These are phyloP conservation scores for Carassius auratus DNA, from an alignment of 2,113 vertebrate genomes.

Conservation along the genomic window DNA sequence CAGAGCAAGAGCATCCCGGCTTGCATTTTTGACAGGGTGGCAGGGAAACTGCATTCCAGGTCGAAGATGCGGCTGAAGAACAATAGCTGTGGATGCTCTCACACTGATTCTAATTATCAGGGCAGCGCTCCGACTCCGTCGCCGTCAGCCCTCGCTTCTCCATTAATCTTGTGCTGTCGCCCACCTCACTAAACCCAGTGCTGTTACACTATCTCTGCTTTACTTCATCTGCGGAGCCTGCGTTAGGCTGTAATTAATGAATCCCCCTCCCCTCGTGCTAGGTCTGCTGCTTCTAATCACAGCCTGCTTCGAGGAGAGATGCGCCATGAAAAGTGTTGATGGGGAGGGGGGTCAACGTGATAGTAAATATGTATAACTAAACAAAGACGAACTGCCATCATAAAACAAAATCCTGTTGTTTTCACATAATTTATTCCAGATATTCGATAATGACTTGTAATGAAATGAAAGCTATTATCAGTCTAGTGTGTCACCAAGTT, in stretches of 20 bases:
- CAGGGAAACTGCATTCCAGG: slow-evolving; percentile 29
- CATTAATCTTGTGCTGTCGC: slow-evolving; percentile 85
- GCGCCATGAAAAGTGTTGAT: slow-evolving; percentile 45
- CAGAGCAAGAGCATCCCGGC: background rate
- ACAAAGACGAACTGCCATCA: slow-evolving; percentile 4
- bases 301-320: slow-evolving; percentile 40
- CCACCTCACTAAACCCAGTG: slow-evolving; percentile 83
- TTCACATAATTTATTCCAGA: background rate
- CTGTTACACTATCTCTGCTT: slow-evolving; percentile 82
- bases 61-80: slow-evolving; percentile 75
- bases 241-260: slow-evolving; percentile 80
- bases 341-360: slow-evolving; percentile 35
- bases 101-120: slow-evolving; percentile 81
- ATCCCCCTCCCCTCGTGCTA: slow-evolving; percentile 67
- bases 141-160: slow-evolving; percentile 76
- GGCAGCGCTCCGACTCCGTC: slow-evolving; percentile 79
- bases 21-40: slow-evolving; percentile 35
- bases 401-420: slow-evolving; percentile 4
- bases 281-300: slow-evolving; percentile 53
- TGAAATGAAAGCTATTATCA: background rate
- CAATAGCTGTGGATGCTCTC: slow-evolving; percentile 76
- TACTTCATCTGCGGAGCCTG: slow-evolving; percentile 81
- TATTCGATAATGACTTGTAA: background rate
- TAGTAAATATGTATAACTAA: slow-evolving; percentile 34
- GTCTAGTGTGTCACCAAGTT: background rate